Base-by-base conservation (phyloP, 2,797 vertebrate genomes). In the Peromyscus nudipes region DNA sequence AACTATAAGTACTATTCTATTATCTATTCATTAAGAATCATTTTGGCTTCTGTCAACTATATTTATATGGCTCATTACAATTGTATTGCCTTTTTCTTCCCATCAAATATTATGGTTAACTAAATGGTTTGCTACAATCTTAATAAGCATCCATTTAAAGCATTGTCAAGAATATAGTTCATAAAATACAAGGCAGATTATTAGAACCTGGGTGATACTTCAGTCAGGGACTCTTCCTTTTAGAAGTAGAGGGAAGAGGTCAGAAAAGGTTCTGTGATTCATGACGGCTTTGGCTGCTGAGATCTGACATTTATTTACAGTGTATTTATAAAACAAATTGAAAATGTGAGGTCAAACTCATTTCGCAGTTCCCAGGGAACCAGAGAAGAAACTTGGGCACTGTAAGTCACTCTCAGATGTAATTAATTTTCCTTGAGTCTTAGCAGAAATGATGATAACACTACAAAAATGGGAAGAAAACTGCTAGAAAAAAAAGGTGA, bases 261-360 rank as follows among this genome's bases (percentile, higher is more conserved):
- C 52, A 11, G 8, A 75, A 87, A 92, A 89, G 85, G 64, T 82
- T 31, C 80, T 89, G 12, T 79, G n/a, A 92, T 34, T 96, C 40
- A 69, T 1, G 29, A 37, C 40, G 49, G 4, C 21, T 92, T 93
- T 89, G 69, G 3, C 27, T 96, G 1, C 82, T 85, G 64, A 85
- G 7, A 57, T 1, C 69, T 64, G 23, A 94, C 13, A 93, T 4
- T 96, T 95, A 90, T 94, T 96, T 69, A 88, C 4, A 71, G 3
- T 60, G 0, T 46, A 76, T 82, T 96, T 87, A 84, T 85, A 77
- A 95, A 96, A 84, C 73, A 86, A 89, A 89, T 17, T 92, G n/a
- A 84, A 95, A 93, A 73, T 77, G 52, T 80, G 27, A 95, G 95
- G 55, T 52, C 76, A 95, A 82, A 94, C 25, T 92, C 16, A 91